Evolutionary conservation across 1,140 invertebrate species (phyloP).

Genomic region (Berghia stephanieae): DNA sequence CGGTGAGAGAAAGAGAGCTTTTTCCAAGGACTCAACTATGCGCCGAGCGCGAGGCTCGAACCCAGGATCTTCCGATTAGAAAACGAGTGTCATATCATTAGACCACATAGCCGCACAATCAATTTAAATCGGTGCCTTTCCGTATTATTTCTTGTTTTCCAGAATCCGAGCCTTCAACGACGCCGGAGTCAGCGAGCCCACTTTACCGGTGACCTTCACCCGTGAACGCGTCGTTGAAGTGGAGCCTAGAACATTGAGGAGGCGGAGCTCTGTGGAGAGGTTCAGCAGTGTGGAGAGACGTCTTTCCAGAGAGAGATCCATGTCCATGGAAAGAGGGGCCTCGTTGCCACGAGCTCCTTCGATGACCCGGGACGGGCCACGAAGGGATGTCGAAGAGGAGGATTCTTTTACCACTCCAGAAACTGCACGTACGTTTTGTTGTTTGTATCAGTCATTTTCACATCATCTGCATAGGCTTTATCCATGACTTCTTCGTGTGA

Average conservation of each 20-base stretch:
- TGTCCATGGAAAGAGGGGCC: slow-evolving; percentile 20
- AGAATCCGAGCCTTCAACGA: slow-evolving; percentile 95
- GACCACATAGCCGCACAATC: too few species aligned
- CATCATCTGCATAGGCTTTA: too few species aligned
- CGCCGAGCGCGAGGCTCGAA: too few species aligned
- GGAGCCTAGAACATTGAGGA: slow-evolving; percentile 26
- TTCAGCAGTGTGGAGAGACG: slow-evolving; percentile 29
- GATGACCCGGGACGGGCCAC: slow-evolving; percentile 20
- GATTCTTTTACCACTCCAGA: slow-evolving; percentile 29
- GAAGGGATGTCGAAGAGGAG: slow-evolving; percentile 9
- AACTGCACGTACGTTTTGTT: slow-evolving; percentile 27
- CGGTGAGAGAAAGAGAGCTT: too few species aligned
- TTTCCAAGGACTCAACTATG: too few species aligned
- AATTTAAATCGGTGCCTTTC: too few species aligned
- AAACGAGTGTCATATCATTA: too few species aligned
- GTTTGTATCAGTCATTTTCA: neutral
- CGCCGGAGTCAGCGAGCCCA: slow-evolving; percentile 60
- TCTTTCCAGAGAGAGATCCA: slow-evolving; percentile 15
- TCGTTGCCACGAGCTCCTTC: neutral
- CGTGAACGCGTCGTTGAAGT: slow-evolving; percentile 43
- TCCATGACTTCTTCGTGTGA: too few species aligned
- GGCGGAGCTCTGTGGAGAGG: slow-evolving; percentile 29
- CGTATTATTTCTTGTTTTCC: too few species aligned
- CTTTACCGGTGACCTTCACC: slow-evolving; percentile 63
- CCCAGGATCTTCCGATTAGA: too few species aligned